Evolutionary conservation across 1,140 invertebrate genomes (phyloP).

Genomic region (Alviniconcha marisindica): DNA sequence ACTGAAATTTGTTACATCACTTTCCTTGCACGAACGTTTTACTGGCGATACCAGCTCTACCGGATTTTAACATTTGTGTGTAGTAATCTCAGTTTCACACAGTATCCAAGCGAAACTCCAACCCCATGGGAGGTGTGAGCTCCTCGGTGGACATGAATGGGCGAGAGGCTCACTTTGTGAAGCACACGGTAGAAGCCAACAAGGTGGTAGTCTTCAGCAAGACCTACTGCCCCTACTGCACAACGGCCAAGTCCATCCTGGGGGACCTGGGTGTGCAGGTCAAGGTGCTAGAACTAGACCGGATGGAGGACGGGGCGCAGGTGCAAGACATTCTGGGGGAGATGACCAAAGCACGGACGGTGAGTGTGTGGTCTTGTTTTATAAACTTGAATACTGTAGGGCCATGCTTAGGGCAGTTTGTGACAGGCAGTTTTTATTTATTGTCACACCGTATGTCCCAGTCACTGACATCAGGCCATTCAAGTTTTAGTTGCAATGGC

Average conservation of each 20-base stretch:
- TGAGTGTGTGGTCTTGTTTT: slow-evolving; percentile 66
- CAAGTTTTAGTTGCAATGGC: no score
- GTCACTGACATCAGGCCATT: no score
- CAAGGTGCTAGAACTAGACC: slow-evolving; percentile 87
- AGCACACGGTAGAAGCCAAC: slow-evolving; percentile 45
- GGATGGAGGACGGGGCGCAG: slow-evolving; percentile 83
- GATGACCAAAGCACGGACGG: slow-evolving; percentile 90
- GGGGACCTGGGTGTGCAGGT: slow-evolving; percentile 75
- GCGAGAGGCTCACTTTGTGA: slow-evolving; percentile 47
- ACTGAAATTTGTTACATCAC: no score
- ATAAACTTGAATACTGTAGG: no score
- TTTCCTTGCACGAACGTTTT: no score
- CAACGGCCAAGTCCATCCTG: slow-evolving; percentile 84
- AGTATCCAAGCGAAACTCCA: no score
- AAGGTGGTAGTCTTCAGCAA: slow-evolving; percentile 94
- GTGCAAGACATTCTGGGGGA: slow-evolving; percentile 88
- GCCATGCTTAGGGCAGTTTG: no score
- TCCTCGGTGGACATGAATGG: slow-evolving; percentile 14
- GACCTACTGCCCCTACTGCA: slow-evolving; percentile 91
- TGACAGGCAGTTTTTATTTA: no score
- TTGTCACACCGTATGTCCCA: no score
- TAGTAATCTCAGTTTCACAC: no score
- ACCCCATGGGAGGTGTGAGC: background rate
- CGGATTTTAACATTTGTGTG: no score
- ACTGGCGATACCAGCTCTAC: no score